Evolutionary conservation across 2,888 invertebrate species (phyloP), one percentile per base, ranked within the genome.

Genomic region (Trachelus troglodyta): DNA sequence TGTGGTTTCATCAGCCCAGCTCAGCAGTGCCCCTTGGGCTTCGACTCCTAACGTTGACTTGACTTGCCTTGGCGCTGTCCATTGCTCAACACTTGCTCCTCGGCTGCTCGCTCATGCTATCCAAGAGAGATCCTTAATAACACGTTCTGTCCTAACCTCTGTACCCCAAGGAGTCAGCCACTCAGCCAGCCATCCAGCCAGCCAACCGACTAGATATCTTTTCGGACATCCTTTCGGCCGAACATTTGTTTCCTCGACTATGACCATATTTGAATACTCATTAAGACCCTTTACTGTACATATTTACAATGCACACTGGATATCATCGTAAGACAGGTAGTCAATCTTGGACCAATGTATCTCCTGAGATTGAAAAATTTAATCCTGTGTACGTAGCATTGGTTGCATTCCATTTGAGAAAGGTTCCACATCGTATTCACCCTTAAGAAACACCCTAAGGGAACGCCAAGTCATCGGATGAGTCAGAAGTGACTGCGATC

Each of bases 111-210:
- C 77, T 79, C 79, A 56, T 71, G 73, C 79, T 79, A 75, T 81
- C 75, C 77, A 74, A 74, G 77, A 75, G 82, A 81, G 83, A 82
- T 82, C 84, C 83, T 83, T 89, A 89, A 89, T 89, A 88, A 89
- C 85, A 87, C 84, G 87, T 86, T 86, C 83, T 81, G 81, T 82
- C 80, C 82, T 86, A 87, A 87, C 86, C 87, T 85, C 83, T 84
- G 85, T 84, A 83, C 84, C 84, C 79, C 83, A 78, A 82, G 81
- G 82, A 82, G 80, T 79, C 76, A n/a, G 75, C 75, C 79, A 74
- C 77, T 78, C 80, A 56, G 56, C 56, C 56, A 23, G 56, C 23
- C 12, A 34, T 71, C 71, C 71, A 33, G 71, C 15, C 1, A 31
- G 31, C 30, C 23, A 71, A 30, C 71, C 30, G 71, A 71, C 34